Evolutionary conservation across 2,797 vertebrate genomes (phyloP).

Genomic region (Otolemur crassicaudatus): DNA sequence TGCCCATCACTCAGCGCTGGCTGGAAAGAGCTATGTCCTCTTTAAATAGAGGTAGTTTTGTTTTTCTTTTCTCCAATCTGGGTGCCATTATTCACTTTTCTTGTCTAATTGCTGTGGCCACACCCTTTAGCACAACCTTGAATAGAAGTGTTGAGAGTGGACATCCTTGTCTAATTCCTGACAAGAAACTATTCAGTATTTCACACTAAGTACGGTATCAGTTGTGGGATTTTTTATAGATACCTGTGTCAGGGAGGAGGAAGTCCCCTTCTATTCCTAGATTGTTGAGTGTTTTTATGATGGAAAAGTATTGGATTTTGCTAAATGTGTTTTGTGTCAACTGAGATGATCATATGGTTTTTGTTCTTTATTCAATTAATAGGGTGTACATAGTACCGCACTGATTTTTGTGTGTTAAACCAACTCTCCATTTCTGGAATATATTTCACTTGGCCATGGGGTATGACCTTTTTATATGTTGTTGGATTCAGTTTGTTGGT

Average conservation of each 20-base stretch:
- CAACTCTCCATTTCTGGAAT: neutral
- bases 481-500: neutral
- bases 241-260: neutral
- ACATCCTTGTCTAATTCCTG: neutral
- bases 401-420: neutral
- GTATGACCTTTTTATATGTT: neutral
- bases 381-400: too few species aligned
- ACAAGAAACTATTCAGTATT: neutral
- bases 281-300: neutral
- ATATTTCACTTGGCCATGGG: neutral
- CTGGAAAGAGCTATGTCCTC: neutral
- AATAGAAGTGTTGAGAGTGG: neutral
- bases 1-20: too few species aligned
- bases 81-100: neutral
- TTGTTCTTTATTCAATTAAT: neutral
- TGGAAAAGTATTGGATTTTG: neutral
- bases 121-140: neutral
- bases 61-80: neutral
- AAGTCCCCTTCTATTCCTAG: neutral
- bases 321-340: neutral
- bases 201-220: neutral
- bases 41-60: neutral
- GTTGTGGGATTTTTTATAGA: neutral
- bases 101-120: neutral
- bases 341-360: neutral